Percentiles rank a stretch among this genome's conserved stretches.
Conservation (phyloP, 2,113 vertebrate species). For the Caloenas nicobarica region DNA sequence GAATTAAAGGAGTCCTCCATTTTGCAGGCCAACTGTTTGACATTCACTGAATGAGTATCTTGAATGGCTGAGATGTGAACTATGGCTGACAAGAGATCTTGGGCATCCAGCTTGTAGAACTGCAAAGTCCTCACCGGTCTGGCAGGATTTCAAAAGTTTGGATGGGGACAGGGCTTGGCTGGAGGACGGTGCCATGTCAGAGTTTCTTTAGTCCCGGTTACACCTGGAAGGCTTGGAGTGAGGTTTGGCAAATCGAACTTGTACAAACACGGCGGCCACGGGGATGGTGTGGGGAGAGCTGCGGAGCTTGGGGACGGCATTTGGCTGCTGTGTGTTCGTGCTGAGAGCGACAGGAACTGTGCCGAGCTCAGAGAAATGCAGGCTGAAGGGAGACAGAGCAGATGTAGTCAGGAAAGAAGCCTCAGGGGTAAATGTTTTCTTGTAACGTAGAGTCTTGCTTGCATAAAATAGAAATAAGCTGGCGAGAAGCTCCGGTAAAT, state of each 20-base stretch:
- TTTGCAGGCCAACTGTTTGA: neutral
- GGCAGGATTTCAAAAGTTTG: neutral
- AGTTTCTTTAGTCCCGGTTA: neutral
- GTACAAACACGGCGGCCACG: neutral
- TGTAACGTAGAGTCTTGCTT: neutral
- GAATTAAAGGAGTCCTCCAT: neutral
- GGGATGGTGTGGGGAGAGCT: neutral
- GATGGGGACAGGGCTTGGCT: neutral
- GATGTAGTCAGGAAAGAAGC: neutral
- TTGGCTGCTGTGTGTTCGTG: accelerated
- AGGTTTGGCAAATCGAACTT: neutral
- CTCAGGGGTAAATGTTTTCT: accelerated
- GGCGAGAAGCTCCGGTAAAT: accelerated
- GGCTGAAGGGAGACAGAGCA: neutral
- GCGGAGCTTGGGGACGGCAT: neutral
- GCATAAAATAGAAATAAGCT: accelerated
- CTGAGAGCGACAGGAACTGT: neutral
- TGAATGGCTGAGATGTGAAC: neutral
- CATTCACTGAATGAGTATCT: neutral
- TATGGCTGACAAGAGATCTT: neutral
- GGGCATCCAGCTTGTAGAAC: neutral
- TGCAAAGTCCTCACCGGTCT: neutral
- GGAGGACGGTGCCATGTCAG: neutral
- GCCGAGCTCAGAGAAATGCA: neutral
- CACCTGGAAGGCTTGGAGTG: neutral